Evolutionary conservation across 2,113 vertebrate species (phyloP).

Genomic region (Dolichallabes microphthalmus): DNA sequence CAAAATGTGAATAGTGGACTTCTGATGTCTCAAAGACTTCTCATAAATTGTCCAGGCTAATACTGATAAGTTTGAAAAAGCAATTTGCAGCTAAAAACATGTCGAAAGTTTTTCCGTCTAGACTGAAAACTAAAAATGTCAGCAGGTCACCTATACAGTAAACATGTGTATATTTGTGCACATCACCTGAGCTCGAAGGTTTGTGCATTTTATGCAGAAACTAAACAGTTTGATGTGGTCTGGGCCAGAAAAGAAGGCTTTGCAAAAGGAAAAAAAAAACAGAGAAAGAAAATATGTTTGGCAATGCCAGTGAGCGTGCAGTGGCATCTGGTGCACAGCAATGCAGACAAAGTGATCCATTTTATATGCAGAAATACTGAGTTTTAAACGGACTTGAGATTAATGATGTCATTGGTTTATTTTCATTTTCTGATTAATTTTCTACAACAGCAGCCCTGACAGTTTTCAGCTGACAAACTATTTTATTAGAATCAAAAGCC

Average conservation of each 20-base stretch:
- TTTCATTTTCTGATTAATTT: not conserved
- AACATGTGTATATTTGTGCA: not conserved
- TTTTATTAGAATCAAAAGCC: not conserved
- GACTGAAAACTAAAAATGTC: not conserved
- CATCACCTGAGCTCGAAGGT: not conserved
- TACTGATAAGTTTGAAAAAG: not conserved
- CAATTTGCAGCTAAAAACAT: not conserved
- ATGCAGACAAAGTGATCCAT: not conserved
- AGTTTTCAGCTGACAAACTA: too few species aligned
- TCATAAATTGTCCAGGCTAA: not conserved
- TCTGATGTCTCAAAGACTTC: not conserved
- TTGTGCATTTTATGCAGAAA: not conserved
- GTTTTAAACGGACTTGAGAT: not conserved
- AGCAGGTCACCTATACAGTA: not conserved
- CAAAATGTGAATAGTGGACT: slow-evolving; percentile 15
- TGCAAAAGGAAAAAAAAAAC: not conserved
- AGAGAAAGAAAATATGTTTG: not conserved
- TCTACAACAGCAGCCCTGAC: not conserved
- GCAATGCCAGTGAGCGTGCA: not conserved
- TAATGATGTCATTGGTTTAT: not conserved
- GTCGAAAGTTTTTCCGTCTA: not conserved
- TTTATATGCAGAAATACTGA: not conserved
- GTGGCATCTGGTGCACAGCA: not conserved
- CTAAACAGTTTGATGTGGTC: slow-evolving; percentile 17
- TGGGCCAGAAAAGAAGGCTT: not conserved